Evolutionary conservation across 2,113 vertebrate species (phyloP).

Genomic region (Bubo bubo): DNA sequence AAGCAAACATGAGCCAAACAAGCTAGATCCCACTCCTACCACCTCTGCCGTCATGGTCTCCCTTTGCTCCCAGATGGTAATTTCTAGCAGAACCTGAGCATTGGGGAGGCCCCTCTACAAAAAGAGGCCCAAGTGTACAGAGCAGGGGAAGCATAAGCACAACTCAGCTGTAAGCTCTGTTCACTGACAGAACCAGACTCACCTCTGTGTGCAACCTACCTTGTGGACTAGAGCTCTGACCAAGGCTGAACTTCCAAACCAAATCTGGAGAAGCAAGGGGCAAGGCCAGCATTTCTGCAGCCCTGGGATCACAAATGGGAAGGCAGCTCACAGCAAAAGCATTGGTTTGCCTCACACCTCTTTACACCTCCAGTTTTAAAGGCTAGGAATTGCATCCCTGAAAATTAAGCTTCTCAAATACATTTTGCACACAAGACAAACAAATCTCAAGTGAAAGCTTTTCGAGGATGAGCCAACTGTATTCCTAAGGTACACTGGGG

Average conservation of each 20-base stretch:
- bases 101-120: neutral
- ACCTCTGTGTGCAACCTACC: neutral
- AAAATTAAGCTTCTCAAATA: neutral
- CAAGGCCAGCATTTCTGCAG: neutral
- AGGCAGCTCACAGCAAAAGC: neutral
- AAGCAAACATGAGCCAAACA: neutral
- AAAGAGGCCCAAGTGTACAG: fast-evolving
- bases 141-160: neutral
- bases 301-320: neutral
- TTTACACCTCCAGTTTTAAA: neutral
- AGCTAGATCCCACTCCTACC: neutral
- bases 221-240: neutral
- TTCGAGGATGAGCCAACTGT: neutral
- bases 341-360: neutral
- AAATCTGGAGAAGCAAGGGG: neutral
- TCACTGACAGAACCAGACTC: neutral
- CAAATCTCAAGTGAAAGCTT: neutral
- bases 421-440: neutral
- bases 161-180: neutral
- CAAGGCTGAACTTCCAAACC: neutral
- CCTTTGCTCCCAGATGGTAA: neutral
- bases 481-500: neutral
- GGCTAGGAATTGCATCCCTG: neutral
- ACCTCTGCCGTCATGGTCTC: neutral
- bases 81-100: neutral